Evolutionary conservation across 1,140 invertebrate genomes (phyloP).

Genomic region (Pinna nobilis): DNA sequence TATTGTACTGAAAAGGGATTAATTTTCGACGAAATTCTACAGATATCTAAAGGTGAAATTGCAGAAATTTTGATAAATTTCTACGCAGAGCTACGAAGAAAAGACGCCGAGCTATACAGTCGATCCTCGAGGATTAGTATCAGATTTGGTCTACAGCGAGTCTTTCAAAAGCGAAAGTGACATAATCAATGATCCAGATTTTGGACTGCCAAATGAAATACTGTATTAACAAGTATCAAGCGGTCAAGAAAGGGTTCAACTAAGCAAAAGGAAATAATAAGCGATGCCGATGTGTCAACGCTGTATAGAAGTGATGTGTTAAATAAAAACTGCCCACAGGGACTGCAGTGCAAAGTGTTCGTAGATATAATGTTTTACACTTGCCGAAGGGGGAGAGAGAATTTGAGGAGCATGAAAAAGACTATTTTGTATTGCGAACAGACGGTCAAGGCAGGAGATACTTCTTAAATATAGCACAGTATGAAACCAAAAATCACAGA

Average conservation of each 20-base stretch:
- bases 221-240: conserved; percentile 20
- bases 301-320: neutral
- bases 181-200: conserved; percentile 12
- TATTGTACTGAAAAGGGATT: conserved; percentile 1
- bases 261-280: neutral
- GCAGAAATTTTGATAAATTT: conserved; percentile 18
- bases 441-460: neutral
- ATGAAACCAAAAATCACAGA: conserved; percentile 16
- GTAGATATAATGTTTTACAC: neutral
- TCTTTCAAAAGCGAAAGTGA: neutral
- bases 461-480: neutral
- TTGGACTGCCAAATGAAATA: conserved; percentile 8
- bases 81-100: conserved; percentile 18
- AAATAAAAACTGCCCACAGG: neutral
- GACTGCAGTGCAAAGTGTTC: conserved; percentile 1
- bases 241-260: neutral
- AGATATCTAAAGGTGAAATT: too few species aligned
- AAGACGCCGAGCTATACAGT: conserved; percentile 7
- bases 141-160: conserved; percentile 21
- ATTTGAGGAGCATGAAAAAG: neutral
- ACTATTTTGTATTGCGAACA: neutral
- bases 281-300: neutral
- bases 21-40: neutral
- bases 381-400: neutral
- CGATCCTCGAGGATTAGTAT: neutral